phyloP scores from a whole-genome alignment of 2,113 vertebrate species.

The Anthoscopus minutus region DNA sequence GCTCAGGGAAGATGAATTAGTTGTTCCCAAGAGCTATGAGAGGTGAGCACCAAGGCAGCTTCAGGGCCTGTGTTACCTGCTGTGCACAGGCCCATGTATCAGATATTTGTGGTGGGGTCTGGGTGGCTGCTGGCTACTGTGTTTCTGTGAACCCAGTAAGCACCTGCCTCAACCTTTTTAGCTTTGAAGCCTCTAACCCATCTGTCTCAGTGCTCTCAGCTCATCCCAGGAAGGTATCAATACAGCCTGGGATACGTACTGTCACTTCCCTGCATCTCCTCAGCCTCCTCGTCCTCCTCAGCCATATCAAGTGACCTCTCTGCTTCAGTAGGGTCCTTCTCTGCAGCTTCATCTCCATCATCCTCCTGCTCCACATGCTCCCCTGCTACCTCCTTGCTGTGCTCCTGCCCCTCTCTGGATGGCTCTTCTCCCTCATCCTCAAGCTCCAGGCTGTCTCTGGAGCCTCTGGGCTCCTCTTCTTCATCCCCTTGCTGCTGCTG shows the following conservation, averaged over 20 bases:
- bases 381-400: neutral
- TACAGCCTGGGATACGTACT: conserved; percentile 36
- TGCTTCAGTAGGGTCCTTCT: conserved; percentile 35
- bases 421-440: neutral
- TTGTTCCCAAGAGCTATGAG: neutral
- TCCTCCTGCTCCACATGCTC: conserved; percentile 34
- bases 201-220: neutral
- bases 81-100: fast-evolving
- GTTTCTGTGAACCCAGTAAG: neutral
- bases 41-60: neutral
- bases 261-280: conserved; percentile 22
- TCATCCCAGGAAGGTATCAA: neutral
- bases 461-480: conserved; percentile 5
- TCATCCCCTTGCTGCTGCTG: neutral
- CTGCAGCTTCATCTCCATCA: neutral
- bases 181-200: neutral
- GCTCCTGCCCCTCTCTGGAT: conserved; percentile 1
- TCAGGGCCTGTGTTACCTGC: neutral
- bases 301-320: neutral
- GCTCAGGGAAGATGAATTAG: neutral
- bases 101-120: neutral
- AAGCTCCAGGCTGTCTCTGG: neutral
- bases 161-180: neutral
- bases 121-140: neutral
- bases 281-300: conserved; percentile 1